Conservation (phyloP, 2,113 vertebrate species). For the Seriola dumerili region DNA sequence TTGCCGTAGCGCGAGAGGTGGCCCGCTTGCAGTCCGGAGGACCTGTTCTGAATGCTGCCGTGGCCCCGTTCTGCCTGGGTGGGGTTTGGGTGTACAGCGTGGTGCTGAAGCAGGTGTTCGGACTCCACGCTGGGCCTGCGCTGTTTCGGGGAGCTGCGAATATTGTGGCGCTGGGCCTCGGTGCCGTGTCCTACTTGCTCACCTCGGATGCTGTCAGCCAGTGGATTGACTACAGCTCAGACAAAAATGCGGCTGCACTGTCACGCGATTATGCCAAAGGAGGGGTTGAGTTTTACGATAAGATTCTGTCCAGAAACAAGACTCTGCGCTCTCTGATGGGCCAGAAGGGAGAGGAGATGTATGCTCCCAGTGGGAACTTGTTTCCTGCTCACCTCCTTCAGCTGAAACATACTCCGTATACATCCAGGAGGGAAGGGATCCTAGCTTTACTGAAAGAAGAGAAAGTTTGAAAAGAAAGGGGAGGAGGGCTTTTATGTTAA, state of each 20-base stretch:
- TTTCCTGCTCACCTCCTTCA: constrained; percentile 88
- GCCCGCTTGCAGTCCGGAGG: constrained; percentile 83
- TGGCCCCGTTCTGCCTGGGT: constrained; percentile 88
- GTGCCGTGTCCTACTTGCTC: constrained; percentile 86
- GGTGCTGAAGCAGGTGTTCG: constrained; percentile 87
- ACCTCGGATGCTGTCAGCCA: constrained; percentile 85
- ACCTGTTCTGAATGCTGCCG: constrained; percentile 82
- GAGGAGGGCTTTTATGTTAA: background rate
- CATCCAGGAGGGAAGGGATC: constrained; percentile 88
- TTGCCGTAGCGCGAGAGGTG: constrained; percentile 91
- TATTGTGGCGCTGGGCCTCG: constrained; percentile 75
- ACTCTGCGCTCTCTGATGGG: constrained; percentile 90
- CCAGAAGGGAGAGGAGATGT: constrained; percentile 86
- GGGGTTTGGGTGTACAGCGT: constrained; percentile 86
- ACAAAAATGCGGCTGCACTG: constrained; percentile 85
- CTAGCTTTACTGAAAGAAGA: constrained; percentile 82
- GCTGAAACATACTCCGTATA: constrained; percentile 91
- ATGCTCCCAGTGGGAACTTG: constrained; percentile 90
- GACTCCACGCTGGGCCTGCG: constrained; percentile 81
- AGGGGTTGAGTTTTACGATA: constrained; percentile 95
- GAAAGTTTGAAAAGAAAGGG: constrained; percentile 56
- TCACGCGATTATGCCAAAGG: constrained; percentile 88
- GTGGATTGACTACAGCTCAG: constrained; percentile 88
- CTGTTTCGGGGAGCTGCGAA: constrained; percentile 85
- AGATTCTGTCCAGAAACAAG: constrained; percentile 89